Evolutionary conservation across 2,113 vertebrate genomes (phyloP).

Genomic region (Spea multiplicata): DNA sequence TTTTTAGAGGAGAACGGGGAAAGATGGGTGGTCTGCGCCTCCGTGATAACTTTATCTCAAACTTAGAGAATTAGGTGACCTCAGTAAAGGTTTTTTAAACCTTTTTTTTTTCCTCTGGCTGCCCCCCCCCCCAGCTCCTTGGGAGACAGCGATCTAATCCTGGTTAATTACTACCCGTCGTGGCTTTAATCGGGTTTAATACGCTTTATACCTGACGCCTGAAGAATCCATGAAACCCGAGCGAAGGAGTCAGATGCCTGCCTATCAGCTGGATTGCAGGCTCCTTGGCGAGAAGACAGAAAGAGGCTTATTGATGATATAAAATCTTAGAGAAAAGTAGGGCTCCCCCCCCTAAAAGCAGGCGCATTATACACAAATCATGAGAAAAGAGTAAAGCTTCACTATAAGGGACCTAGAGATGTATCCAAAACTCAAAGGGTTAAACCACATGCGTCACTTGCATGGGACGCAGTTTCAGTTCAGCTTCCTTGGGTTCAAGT

Average conservation of each 20-base stretch:
- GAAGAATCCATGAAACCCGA: background rate
- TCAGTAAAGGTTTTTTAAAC: background rate
- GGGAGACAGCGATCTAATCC: background rate
- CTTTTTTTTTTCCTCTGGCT: background rate
- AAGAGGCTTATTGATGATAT: background rate
- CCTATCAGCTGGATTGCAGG: background rate
- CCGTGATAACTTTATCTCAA: background rate
- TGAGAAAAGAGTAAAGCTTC: no score
- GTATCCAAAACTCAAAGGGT: no score
- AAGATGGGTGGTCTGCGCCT: background rate
- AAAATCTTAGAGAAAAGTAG: background rate
- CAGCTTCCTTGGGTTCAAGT: no score
- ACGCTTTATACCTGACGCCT: background rate
- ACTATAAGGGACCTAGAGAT: no score
- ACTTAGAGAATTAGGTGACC: background rate
- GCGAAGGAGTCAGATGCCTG: background rate
- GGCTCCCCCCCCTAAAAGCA: background rate
- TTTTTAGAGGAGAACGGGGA: background rate
- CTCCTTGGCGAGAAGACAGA: background rate
- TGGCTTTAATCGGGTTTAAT: slow-evolving; percentile 3
- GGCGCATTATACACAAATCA: no score
- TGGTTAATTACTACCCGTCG: background rate
- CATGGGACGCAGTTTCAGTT: no score
- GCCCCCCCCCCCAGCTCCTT: background rate
- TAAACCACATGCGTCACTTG: no score